Base-by-base conservation (phyloP, 2,888 invertebrate species). In the Sesia bembeciformis region DNA sequence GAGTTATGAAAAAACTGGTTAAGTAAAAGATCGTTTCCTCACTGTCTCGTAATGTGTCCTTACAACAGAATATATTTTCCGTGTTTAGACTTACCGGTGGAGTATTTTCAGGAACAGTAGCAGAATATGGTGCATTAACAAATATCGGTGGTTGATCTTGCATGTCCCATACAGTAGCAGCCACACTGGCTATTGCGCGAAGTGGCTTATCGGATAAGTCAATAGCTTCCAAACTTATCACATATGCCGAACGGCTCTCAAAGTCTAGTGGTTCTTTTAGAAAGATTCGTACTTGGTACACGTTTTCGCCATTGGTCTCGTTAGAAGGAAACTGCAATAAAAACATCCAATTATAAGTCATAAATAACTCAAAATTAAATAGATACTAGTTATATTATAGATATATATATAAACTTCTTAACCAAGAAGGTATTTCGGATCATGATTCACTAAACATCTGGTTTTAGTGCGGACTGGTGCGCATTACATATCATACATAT, bases 111-210 rank as follows among this genome's bases (percentile, higher is more conserved):
- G 92, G 89, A 0, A 96, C 90, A 0, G 93, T 93, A 0, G 93
- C 93, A 4, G 94, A 94, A 68, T 94, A 96, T 0, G 96, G 96
- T 0, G 95, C 93, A 70, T 95, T 94, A 0, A 93, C 74, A 68
- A 97, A 96, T n/a, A 92, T 84, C 0, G 96, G 96, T 4, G 95
- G 94, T 66, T 95, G 95, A 77, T 97, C 96, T 72, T 94, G 97
- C 0, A 95, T 93, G 71, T 97, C 97, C 57, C 92, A 83, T 4
- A 97, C 91, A 49, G 94, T 92, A 0, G 94, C 93, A 0, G 95
- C 92, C 6, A 97, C 91, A 50, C 94, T 94, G 0, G 96, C 95
- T 8, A 91, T 82, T 0, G 95, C 93, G 42, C 91, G 91, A 4
- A 94, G 76, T 0, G 93, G 91, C 63, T 91, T 91, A 51, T 91